Evolutionary conservation across 2,113 vertebrate genomes (phyloP).

Genomic region (Riparia riparia): DNA sequence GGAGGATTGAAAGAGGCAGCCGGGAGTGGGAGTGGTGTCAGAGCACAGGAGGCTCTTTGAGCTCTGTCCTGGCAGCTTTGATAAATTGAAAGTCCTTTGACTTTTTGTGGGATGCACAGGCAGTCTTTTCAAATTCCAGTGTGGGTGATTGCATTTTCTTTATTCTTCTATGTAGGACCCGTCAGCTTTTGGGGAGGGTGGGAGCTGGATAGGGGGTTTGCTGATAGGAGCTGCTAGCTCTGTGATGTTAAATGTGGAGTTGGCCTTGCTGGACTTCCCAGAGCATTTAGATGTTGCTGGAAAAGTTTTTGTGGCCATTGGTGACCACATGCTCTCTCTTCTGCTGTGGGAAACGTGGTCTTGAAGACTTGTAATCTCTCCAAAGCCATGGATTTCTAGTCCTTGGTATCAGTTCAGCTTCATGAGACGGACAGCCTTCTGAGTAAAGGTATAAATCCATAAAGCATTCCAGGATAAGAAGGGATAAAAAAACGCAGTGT

Average conservation of each 20-base stretch:
- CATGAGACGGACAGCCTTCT: not conserved
- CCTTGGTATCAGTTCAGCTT: not conserved
- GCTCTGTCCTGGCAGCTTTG: not conserved
- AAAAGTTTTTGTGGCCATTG: not conserved
- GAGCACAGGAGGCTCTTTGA: not conserved
- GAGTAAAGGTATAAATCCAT: not conserved
- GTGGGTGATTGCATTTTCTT: not conserved
- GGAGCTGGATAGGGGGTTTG: not conserved
- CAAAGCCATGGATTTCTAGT: not conserved
- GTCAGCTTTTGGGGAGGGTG: not conserved
- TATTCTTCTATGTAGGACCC: not conserved
- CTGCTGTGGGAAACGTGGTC: fast-evolving
- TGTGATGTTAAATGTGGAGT: not conserved
- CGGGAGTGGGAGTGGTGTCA: fast-evolving
- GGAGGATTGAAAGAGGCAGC: not conserved
- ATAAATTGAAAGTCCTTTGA: not conserved
- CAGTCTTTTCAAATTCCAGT: not conserved
- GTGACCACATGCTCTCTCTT: not conserved
- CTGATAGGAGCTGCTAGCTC: not conserved
- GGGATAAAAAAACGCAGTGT: not conserved
- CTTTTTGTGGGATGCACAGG: not conserved
- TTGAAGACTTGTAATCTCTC: not conserved
- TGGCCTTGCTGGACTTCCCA: not conserved
- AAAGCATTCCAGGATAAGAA: not conserved
- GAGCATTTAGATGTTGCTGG: not conserved